These are phyloP conservation scores for Eucera pruinosa DNA, from an alignment of 2,888 invertebrate genomes.

Conservation along the genomic window DNA sequence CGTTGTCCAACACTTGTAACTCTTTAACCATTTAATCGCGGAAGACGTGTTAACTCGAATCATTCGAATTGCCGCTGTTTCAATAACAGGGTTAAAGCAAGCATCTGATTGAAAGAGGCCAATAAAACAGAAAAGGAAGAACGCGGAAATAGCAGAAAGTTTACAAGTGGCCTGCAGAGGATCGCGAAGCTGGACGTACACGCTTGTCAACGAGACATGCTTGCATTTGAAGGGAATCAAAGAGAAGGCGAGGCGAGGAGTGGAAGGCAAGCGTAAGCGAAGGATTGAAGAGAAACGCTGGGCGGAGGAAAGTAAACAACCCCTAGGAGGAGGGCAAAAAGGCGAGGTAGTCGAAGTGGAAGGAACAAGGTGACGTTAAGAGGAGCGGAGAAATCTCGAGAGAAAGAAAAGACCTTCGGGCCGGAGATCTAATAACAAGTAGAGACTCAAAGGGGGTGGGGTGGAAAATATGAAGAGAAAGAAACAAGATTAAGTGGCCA, in stretches of 20 bases:
- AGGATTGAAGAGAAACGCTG: neutral
- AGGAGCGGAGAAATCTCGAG: neutral
- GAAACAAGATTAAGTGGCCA: slow-evolving; percentile 42
- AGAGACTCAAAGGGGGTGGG: too few species aligned
- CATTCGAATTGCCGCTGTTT: too few species aligned
- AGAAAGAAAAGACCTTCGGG: slow-evolving; percentile 12
- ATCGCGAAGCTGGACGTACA: neutral
- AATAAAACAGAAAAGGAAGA: too few species aligned
- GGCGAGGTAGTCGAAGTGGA: neutral
- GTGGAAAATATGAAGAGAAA: slow-evolving; percentile 38
- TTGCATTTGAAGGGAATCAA: neutral
- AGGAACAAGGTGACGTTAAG: slow-evolving; percentile 5
- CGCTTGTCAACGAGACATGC: neutral
- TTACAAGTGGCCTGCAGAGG: too few species aligned
- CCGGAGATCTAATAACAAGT: slow-evolving; percentile 25
- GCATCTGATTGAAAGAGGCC: too few species aligned
- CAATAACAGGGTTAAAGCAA: too few species aligned
- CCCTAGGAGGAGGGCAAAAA: neutral
- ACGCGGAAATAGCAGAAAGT: neutral
- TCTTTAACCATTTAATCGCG: too few species aligned
- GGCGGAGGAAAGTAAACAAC: slow-evolving; percentile 2
- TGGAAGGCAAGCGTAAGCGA: neutral
- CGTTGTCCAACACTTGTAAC: too few species aligned
- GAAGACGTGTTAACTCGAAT: too few species aligned
- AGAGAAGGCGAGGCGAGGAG: neutral